Evolutionary conservation across 2,888 invertebrate species (phyloP).

Genomic region (Andrena minutula): DNA sequence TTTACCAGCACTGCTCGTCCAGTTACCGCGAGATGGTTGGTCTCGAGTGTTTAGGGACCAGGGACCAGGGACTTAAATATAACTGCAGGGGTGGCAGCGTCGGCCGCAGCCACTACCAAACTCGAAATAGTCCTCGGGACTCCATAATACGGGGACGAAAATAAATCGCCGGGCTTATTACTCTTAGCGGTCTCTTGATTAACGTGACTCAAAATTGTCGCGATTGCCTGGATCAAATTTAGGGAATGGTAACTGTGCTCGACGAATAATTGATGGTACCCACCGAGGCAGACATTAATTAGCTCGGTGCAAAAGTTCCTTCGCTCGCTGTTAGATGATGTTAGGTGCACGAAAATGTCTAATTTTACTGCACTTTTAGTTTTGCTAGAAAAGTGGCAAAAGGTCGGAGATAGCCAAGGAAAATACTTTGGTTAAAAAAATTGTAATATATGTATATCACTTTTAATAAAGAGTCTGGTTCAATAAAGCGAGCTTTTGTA

Average conservation of each 20-base stretch:
- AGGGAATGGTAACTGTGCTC: background rate
- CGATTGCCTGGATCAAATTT: background rate
- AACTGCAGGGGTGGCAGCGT: constrained; percentile 65
- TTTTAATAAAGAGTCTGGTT: too few species aligned
- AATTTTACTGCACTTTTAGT: too few species aligned
- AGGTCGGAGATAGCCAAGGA: too few species aligned
- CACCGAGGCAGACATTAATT: too few species aligned
- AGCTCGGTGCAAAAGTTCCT: too few species aligned
- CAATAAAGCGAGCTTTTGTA: too few species aligned
- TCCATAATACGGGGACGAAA: constrained; percentile 19
- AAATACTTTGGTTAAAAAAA: too few species aligned
- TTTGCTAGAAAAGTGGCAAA: too few species aligned
- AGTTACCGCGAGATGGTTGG: constrained; percentile 40
- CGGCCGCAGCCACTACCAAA: constrained; percentile 46
- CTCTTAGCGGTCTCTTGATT: constrained; percentile 1
- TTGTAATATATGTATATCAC: too few species aligned
- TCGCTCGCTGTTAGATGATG: too few species aligned
- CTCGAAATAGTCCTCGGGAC: constrained; percentile 63
- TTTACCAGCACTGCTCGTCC: constrained; percentile 65
- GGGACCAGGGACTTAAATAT: constrained; percentile 68
- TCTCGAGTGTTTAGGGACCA: constrained; percentile 47
- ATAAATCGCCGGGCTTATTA: constrained; percentile 23
- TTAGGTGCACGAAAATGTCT: too few species aligned
- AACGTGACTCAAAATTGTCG: background rate
- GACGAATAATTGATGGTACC: too few species aligned